Conservation (phyloP, 2,888 invertebrate species). For the Tribolium freemani region DNA sequence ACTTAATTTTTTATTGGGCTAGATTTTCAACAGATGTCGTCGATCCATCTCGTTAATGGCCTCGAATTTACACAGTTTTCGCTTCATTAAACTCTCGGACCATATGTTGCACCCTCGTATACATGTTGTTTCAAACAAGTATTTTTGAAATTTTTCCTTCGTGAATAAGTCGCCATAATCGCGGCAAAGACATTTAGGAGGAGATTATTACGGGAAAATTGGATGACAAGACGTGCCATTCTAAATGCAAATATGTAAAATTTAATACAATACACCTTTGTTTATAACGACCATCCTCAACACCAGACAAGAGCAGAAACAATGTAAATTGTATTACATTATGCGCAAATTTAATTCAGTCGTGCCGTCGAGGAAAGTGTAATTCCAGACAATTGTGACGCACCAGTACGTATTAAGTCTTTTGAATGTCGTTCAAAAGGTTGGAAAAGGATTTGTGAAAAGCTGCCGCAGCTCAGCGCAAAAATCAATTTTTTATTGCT, state of each 20-base stretch:
- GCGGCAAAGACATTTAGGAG: not conserved
- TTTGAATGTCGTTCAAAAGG: slow-evolving; percentile 10
- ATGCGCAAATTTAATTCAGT: slow-evolving; percentile 47
- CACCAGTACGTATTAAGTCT: slow-evolving; percentile 9
- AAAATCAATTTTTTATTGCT: slow-evolving; percentile 10
- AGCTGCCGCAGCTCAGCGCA: not conserved
- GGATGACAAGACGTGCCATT: slow-evolving; percentile 20
- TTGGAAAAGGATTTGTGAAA: not conserved
- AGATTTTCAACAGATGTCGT: slow-evolving; percentile 10
- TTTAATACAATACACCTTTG: slow-evolving; percentile 42
- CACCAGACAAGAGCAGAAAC: slow-evolving; percentile 40
- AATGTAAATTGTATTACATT: slow-evolving; percentile 49
- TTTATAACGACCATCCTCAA: slow-evolving; percentile 27
- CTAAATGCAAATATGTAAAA: slow-evolving; percentile 40
- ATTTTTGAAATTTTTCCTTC: not conserved
- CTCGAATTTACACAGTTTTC: slow-evolving; percentile 8
- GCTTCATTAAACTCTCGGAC: slow-evolving; percentile 18
- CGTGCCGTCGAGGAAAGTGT: slow-evolving; percentile 18
- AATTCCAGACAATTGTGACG: slow-evolving; percentile 21
- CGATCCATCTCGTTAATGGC: slow-evolving; percentile 27
- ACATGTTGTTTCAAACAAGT: not conserved
- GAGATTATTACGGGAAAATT: slow-evolving; percentile 16
- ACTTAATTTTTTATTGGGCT: not conserved
- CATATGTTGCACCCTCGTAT: slow-evolving; percentile 8
- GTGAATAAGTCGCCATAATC: not conserved